Percentiles rank a stretch among this genome's conserved stretches.
These are phyloP conservation scores for Drosophila suboccidentalis DNA, from an alignment of 2,888 invertebrate species.

Conservation along the genomic window DNA sequence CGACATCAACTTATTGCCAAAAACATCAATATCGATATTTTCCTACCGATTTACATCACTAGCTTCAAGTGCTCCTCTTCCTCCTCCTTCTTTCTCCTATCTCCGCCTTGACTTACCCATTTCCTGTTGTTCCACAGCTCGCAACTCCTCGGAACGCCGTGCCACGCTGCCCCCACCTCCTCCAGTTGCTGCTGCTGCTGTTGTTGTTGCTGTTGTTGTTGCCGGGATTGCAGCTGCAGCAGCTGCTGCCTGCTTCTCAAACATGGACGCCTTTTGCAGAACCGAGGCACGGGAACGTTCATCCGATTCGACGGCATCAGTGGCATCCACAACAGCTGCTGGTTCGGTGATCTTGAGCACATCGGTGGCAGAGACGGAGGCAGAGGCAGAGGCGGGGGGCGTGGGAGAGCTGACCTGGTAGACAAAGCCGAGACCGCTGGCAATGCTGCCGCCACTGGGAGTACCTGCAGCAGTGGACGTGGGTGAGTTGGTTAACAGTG, in stretches of 20 bases:
- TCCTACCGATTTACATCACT: neutral
- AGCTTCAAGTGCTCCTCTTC: neutral
- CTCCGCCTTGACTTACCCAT: conserved; percentile 77
- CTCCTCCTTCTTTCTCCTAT: neutral
- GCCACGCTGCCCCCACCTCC: conserved; percentile 39
- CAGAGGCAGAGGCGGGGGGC: conserved; percentile 69
- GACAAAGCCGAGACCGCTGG: conserved; percentile 78
- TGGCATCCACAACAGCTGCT: conserved; percentile 23
- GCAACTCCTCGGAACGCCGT: conserved; percentile 65
- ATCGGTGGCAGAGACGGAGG: conserved; percentile 53
- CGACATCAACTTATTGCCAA: neutral
- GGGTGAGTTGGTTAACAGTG: conserved; percentile 85
- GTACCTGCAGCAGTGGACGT: conserved; percentile 83
- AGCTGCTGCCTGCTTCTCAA: conserved; percentile 84
- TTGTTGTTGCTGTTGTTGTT: conserved; percentile 26
- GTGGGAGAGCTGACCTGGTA: conserved; percentile 83
- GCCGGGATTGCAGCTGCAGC: conserved; percentile 48
- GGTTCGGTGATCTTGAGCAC: conserved; percentile 84
- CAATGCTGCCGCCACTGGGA: conserved; percentile 82
- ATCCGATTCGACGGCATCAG: conserved; percentile 74
- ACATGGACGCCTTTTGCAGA: conserved; percentile 86
- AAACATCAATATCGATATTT: neutral
- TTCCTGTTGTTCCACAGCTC: conserved; percentile 77
- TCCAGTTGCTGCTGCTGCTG: conserved; percentile 57
- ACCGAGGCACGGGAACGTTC: conserved; percentile 85